Evolutionary conservation across 35 echinoderm and acorn worm genomes (phyloP).

Genomic region (Strongylocentrotus purpuratus): DNA sequence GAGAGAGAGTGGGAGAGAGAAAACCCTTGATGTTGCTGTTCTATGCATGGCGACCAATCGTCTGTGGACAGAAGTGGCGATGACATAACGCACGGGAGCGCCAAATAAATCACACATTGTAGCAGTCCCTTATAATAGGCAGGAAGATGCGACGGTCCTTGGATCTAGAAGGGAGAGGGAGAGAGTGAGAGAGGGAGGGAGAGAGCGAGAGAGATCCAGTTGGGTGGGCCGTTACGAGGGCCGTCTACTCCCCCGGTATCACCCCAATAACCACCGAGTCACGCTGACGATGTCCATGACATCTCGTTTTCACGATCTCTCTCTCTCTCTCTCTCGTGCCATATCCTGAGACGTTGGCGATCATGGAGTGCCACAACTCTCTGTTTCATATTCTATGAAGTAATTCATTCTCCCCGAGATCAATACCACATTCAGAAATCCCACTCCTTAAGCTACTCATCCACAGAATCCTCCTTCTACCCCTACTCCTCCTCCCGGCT

Average conservation of each 20-base stretch:
- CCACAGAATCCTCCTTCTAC: too few relatives aligned
- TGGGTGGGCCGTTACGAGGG: conserved; percentile 38
- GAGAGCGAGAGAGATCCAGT: not conserved
- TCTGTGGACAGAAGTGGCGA: not conserved
- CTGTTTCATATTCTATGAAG: too few relatives aligned
- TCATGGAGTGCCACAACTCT: too few relatives aligned
- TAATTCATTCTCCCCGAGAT: too few relatives aligned
- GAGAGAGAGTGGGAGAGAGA: not conserved
- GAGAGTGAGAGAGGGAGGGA: not conserved
- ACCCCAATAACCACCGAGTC: not conserved
- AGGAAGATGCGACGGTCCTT: too few relatives aligned
- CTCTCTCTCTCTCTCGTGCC: too few relatives aligned
- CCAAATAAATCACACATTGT: conserved; percentile 23
- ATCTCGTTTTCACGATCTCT: not conserved
- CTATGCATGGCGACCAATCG: not conserved
- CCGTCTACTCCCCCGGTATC: not conserved
- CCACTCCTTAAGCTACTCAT: too few relatives aligned
- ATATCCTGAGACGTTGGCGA: too few relatives aligned
- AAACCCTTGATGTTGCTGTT: not conserved
- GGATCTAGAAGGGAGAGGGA: not conserved
- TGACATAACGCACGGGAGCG: conserved; percentile 11
- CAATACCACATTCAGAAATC: too few relatives aligned
- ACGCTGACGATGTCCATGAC: conserved; percentile 1
- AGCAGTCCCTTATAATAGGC: not conserved
- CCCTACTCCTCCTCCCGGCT: too few relatives aligned